These are phyloP conservation scores for Potamarius usumacintae DNA, from an alignment of 2,113 vertebrate species.

Conservation along the genomic window DNA sequence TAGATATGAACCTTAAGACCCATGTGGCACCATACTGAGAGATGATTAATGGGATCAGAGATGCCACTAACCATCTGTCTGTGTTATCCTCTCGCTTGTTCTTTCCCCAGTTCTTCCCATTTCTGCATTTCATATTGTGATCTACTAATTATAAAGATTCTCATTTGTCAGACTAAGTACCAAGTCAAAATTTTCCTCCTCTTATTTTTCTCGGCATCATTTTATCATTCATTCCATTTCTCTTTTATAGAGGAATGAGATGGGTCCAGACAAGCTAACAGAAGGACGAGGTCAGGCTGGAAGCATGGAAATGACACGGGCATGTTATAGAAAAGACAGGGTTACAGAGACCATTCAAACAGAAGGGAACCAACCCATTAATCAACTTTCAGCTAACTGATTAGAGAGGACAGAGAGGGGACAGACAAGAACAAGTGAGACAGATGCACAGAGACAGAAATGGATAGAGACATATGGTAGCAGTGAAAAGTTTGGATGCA, in stretches of 20 bases:
- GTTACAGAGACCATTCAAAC: conserved; percentile 32
- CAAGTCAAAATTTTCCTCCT: not conserved
- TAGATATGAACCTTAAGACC: conserved; percentile 8
- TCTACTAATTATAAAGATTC: not conserved
- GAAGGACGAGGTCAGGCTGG: not conserved
- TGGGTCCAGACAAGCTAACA: not conserved
- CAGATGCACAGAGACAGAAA: not conserved
- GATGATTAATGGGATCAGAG: not conserved
- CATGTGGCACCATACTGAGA: not conserved
- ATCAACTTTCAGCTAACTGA: conserved; percentile 30
- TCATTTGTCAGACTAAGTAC: not conserved
- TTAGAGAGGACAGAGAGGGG: not conserved
- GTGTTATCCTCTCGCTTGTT: not conserved
- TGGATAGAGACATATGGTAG: not conserved
- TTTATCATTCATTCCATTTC: not conserved
- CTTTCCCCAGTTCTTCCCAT: not conserved
- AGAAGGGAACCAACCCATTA: conserved; percentile 20
- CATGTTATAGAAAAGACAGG: not conserved
- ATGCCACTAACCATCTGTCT: conserved; percentile 11
- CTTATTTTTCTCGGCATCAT: not conserved
- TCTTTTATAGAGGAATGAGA: not conserved
- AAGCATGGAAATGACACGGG: not conserved
- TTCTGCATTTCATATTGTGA: not conserved
- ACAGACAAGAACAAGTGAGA: not conserved
- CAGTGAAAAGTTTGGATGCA: too few species aligned